These are phyloP conservation scores for Caenorhabditis macrosperma DNA, from an alignment of 2,888 invertebrate species.

Conservation along the genomic window DNA sequence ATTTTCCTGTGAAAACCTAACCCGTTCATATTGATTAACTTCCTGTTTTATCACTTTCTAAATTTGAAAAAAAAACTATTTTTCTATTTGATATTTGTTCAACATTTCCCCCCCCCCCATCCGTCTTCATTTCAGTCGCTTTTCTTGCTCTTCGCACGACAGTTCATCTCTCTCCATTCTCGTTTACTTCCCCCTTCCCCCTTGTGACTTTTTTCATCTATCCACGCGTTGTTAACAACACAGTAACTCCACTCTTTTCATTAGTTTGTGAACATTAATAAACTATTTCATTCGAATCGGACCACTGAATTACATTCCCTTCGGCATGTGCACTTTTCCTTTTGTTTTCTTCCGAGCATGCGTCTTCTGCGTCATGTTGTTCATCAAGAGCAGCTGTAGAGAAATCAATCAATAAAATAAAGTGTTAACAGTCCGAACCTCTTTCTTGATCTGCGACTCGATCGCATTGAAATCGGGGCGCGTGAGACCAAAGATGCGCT, in stretches of 20 bases:
- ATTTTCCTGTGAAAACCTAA: background rate
- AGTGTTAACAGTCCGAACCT: background rate
- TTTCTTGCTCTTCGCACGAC: background rate
- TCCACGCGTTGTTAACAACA: too few relatives aligned
- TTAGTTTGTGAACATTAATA: too few relatives aligned
- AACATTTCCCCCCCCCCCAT: too few relatives aligned
- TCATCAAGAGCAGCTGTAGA: slow-evolving; percentile 3
- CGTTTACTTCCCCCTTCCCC: background rate
- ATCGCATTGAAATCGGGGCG: slow-evolving; percentile 31
- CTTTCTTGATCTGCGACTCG: slow-evolving; percentile 21
- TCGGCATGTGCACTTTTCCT: slow-evolving; percentile 1
- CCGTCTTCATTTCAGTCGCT: background rate
- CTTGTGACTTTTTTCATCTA: background rate
- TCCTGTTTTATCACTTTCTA: background rate
- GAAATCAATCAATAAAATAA: too few relatives aligned
- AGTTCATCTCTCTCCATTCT: too few relatives aligned
- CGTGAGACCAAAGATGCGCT: slow-evolving; percentile 14
- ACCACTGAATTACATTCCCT: slow-evolving; percentile 25
- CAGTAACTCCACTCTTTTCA: background rate
- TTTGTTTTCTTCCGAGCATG: slow-evolving; percentile 9
- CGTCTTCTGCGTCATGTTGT: slow-evolving; percentile 27
- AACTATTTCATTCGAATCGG: background rate
- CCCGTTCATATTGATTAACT: background rate
- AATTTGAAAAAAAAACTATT: too few relatives aligned
- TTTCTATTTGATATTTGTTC: too few relatives aligned